These are phyloP conservation scores for Adelognathus sp. DNA, from an alignment of 2,888 invertebrate genomes.

Conservation along the genomic window DNA sequence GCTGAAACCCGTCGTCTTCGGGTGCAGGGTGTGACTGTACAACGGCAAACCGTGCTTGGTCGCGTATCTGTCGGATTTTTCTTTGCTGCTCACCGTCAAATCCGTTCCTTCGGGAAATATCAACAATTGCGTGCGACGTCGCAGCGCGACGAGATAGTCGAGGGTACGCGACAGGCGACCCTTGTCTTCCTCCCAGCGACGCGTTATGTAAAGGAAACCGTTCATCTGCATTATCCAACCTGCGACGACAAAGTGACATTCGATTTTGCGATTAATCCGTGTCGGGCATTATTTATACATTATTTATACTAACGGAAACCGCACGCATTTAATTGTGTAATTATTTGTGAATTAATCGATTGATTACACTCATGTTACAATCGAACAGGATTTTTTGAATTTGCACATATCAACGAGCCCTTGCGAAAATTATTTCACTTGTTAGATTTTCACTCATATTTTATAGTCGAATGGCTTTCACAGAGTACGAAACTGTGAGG, in stretches of 20 bases:
- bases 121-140: conserved; percentile 87
- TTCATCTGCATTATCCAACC: conserved; percentile 95
- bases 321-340: too few species aligned
- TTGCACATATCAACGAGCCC: too few species aligned
- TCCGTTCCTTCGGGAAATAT: conserved; percentile 96
- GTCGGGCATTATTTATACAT: too few species aligned
- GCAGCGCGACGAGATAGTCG: conserved; percentile 87
- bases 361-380: too few species aligned
- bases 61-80: conserved; percentile 88
- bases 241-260: conserved; percentile 75
- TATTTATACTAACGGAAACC: too few species aligned
- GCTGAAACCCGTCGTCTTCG: conserved; percentile 91
- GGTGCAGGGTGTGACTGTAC: conserved; percentile 92
- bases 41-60: conserved; percentile 85
- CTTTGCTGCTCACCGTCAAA: conserved; percentile 86
- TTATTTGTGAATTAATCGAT: too few species aligned
- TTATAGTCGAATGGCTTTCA: too few species aligned
- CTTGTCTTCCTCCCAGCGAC: conserved; percentile 91
- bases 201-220: conserved; percentile 91
- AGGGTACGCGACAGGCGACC: conserved; percentile 86
- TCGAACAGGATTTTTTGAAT: too few species aligned
- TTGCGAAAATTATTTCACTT: too few species aligned
- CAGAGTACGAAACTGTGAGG: too few species aligned
- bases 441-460: too few species aligned
- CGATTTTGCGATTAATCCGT: background rate